Conservation (phyloP, 2,888 invertebrate genomes). For the Apodemia hepburni region DNA sequence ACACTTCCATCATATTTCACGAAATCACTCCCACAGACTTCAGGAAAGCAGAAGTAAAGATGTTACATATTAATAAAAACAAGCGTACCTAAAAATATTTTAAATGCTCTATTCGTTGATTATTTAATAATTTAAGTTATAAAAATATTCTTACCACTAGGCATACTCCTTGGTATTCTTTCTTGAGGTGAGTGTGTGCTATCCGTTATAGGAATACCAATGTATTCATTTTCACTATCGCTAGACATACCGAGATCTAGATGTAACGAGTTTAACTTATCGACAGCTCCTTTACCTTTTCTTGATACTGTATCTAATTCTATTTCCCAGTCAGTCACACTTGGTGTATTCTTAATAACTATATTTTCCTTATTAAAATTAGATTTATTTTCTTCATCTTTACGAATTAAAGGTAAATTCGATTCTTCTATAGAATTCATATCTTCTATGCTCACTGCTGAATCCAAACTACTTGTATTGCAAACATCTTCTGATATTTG, state of each 20-base stretch:
- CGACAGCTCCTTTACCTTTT: slow-evolving; percentile 65
- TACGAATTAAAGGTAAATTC: slow-evolving; percentile 47
- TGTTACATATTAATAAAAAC: no score
- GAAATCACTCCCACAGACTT: no score
- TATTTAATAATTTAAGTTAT: background rate
- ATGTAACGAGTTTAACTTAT: slow-evolving; percentile 68
- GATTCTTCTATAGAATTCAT: slow-evolving; percentile 52
- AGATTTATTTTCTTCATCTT: slow-evolving; percentile 48
- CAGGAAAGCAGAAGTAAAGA: no score
- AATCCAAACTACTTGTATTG: slow-evolving; percentile 66
- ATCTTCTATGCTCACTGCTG: slow-evolving; percentile 58
- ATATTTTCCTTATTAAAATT: slow-evolving; percentile 52
- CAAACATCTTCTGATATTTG: slow-evolving; percentile 62
- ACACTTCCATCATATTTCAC: no score
- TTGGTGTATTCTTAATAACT: slow-evolving; percentile 59
- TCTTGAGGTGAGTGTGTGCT: slow-evolving; percentile 52
- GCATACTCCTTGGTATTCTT: slow-evolving; percentile 51
- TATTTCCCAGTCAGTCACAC: slow-evolving; percentile 81
- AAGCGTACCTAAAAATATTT: background rate
- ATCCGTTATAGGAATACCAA: slow-evolving; percentile 53
- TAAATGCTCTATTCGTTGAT: no score
- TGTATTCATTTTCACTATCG: slow-evolving; percentile 69
- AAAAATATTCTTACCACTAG: slow-evolving; percentile 57
- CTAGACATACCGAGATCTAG: slow-evolving; percentile 75
- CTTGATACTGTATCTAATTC: slow-evolving; percentile 77